These are phyloP conservation scores for Apus apus DNA, from an alignment of 2,113 vertebrate species.

Conservation along the genomic window DNA sequence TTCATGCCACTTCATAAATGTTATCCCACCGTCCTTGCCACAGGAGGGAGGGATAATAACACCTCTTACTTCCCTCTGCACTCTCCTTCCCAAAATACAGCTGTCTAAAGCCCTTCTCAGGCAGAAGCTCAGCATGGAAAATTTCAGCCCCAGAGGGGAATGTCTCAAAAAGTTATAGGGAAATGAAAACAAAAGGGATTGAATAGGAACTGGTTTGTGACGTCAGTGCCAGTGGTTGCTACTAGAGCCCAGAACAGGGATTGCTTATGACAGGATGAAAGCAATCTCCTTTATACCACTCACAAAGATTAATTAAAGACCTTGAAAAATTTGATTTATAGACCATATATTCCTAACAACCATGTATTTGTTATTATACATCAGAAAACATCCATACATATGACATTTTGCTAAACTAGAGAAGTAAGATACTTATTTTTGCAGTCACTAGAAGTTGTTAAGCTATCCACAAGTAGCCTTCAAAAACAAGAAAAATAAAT, in stretches of 20 bases:
- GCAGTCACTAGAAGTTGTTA: background rate
- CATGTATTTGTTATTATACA: constrained; percentile 3
- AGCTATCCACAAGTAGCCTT: background rate
- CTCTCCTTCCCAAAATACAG: background rate
- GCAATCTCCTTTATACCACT: background rate
- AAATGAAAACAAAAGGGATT: background rate
- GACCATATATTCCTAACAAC: background rate
- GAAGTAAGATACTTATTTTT: constrained; percentile 40
- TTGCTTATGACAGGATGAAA: background rate
- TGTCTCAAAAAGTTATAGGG: background rate
- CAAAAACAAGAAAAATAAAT: constrained; percentile 49
- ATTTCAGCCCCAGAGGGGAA: background rate
- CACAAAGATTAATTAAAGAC: constrained; percentile 8
- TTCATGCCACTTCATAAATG: background rate
- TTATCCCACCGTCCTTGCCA: background rate
- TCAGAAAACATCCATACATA: background rate
- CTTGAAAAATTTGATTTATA: constrained; percentile 15
- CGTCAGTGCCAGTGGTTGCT: background rate
- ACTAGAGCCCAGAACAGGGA: background rate
- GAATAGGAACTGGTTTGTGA: constrained; percentile 7
- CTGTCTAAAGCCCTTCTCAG: background rate
- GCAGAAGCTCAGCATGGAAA: background rate
- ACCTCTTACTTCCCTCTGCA: background rate
- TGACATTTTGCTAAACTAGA: background rate
- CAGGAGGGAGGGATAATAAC: background rate